Evolutionary conservation across 2,888 invertebrate genomes (phyloP), one percentile per base, ranked within the genome.

Genomic region (Ernsta delagoae): DNA sequence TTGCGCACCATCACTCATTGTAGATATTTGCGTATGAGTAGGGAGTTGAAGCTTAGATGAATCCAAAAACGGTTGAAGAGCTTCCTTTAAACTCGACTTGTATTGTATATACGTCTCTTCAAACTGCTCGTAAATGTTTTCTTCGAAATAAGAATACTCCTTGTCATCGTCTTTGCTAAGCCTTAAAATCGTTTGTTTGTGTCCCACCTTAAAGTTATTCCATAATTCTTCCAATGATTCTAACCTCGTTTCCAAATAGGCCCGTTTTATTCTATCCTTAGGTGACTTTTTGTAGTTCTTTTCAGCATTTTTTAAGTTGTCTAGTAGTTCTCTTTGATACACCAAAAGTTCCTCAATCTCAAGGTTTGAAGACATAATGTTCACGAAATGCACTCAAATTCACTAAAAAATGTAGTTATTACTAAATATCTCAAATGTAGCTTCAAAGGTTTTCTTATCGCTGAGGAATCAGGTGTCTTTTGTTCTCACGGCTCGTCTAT

Each of bases 91-190:
- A 34, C 12, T 36, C 36, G 41, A 39, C 34, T 59, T 59, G 9
- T 43, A 59, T 16, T 59, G 59, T 6, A 59, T 16, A 7, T 60
- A 60, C 8, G 43, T 24, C 24, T 60, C 60, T 60, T 60, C 45
- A 45, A 60, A 60, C 41, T n/a, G 16, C 5, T 60, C 45, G 7
- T 45, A 60, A n/a, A 16, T 45, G 8, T 24, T 16, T 43, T 60
- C 24, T 16, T 16, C 16, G 24, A 60, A 45, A 24, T 60, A 60
- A 12, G 16, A 34, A 56, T 12, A 39, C 7, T 39, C 12, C 7
- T 11, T 57, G 6, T 57, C 36, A 5, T 57, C 36, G 1, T 34
- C 34, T 24, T 16, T 50, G 4, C 16, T 50, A 56, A 36, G 6
- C 3, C 5, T 56, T 9, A 36, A 56, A 31, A 56, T 36, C 6